Base-by-base conservation (phyloP, 2,888 invertebrate species). In the Deroplatys truncata region DNA sequence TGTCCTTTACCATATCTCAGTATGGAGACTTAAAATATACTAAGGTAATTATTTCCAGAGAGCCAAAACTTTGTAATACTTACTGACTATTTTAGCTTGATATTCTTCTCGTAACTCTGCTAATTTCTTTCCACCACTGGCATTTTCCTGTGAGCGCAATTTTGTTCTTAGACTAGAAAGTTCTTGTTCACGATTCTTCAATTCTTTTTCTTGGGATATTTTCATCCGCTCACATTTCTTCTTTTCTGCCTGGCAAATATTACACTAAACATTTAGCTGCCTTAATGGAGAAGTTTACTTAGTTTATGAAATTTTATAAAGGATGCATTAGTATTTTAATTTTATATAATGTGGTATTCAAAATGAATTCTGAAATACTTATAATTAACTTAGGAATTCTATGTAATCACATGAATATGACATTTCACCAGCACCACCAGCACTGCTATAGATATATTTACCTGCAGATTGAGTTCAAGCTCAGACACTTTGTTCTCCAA, bases 161-260 rank as follows among this genome's bases (percentile, higher is more conserved):
- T 98, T 98, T 25, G 96, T 95, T 92, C 96, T 97, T 31, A 98
- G 94, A 4, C 96, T 95, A 88, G 96, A 96, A 89, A 98, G 94
- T 93, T 97, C 97, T 7, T 95, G 94, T 92, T 98, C 98, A 92
- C 96, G 96, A 91, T 96, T 96, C 92, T 97, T 96, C 90, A 96
- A 94, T 92, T 98, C 97, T 92, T 96, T 96, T 91, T 97, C 97
- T 88, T 96, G 95, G 82, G 95, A 94, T n/a, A 94, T 92, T 92
- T 96, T 96, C 92, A 95, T 94, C 90, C 96, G 95, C 89, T 97
- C 97, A 49, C 95, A 92, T 92, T 96, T 95, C 92, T 96, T 97
- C 89, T 95, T 95, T 92, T 96, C 95, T 90, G 95, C 95, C 95
- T 96, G 82, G 72, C 72, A 89, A 82, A n/a, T 31, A 28, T 16